These are phyloP conservation scores for Ciconia stormi DNA, from an alignment of 2,113 vertebrate genomes.

Conservation along the genomic window DNA sequence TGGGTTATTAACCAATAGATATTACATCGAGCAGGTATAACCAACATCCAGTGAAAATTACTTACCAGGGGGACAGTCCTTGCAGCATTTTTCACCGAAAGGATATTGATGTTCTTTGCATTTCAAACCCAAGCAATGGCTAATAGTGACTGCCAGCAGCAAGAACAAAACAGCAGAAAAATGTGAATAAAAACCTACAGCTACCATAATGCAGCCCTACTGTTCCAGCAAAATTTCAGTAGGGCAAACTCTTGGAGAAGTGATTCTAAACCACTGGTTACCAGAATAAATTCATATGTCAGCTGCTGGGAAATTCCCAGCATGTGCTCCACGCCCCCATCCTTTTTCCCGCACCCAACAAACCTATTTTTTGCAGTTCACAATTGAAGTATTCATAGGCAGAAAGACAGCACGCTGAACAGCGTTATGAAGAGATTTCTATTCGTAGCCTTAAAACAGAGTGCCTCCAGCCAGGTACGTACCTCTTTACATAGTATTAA, in stretches of 20 bases:
- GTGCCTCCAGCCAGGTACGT: background rate
- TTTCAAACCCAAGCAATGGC: background rate
- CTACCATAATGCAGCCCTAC: background rate
- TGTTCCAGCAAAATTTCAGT: background rate
- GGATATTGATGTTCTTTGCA: background rate
- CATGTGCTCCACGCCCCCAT: background rate
- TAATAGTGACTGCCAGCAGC: background rate
- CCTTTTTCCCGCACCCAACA: background rate
- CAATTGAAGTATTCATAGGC: background rate
- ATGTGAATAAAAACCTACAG: background rate
- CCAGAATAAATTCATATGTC: background rate
- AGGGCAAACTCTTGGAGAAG: background rate
- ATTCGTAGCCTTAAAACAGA: background rate
- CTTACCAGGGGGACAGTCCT: slow-evolving; percentile 46
- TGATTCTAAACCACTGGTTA: background rate
- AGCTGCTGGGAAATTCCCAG: slow-evolving; percentile 7
- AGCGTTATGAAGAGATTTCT: background rate
- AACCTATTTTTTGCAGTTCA: background rate
- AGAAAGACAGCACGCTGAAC: background rate
- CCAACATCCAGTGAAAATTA: background rate
- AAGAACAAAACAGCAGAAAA: background rate
- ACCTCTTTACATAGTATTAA: background rate
- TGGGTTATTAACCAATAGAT: background rate
- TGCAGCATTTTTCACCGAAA: background rate
- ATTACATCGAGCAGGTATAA: background rate